Evolutionary conservation across 64 coral and sea anemone species (phyloP).

Genomic region (Acropora tenuis): DNA sequence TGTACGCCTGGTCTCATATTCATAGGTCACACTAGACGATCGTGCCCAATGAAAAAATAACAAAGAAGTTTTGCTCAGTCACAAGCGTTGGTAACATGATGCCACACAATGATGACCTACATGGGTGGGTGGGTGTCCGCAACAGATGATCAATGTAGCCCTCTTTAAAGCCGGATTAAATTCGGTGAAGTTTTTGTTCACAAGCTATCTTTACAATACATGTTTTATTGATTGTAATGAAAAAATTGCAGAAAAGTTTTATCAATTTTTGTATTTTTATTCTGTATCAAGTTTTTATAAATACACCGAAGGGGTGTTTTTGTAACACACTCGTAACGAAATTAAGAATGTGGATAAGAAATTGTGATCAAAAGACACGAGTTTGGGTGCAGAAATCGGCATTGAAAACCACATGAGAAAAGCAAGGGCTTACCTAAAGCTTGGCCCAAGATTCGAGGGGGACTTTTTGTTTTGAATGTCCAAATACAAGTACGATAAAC

Average conservation of each 20-base stretch:
- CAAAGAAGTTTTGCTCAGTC: not conserved
- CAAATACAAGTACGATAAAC: no score
- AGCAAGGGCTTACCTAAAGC: no score
- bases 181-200: no score
- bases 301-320: not conserved
- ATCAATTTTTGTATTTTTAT: no score
- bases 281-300: not conserved
- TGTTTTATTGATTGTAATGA: no score
- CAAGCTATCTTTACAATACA: no score
- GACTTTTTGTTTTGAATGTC: no score
- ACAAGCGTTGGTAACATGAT: not conserved
- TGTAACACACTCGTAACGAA: not conserved
- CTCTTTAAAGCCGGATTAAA: no score
- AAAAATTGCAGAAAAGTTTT: no score
- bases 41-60: constrained; percentile 68
- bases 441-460: no score
- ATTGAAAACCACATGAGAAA: no score
- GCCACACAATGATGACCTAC: not conserved
- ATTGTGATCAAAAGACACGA: not conserved
- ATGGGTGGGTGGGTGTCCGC: not conserved
- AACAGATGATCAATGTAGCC: no score
- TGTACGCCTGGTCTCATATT: not conserved
- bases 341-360: not conserved
- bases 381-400: not conserved
- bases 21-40: constrained; percentile 83